Conservation (phyloP, 2,797 vertebrate genomes). For the Poecilia gillii region DNA sequence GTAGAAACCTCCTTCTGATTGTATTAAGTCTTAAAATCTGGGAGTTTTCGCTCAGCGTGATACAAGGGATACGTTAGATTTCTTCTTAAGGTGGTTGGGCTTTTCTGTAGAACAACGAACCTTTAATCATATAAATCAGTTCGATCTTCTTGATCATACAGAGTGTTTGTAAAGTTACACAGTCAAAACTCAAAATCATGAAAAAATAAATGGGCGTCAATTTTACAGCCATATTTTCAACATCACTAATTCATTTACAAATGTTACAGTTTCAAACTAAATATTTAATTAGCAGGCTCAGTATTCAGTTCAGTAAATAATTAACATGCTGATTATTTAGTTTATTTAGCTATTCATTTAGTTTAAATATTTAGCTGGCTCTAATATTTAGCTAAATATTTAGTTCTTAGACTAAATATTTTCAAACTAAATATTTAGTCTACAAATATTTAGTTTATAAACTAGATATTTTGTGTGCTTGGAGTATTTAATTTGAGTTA, state of each 20-base stretch:
- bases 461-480: background rate
- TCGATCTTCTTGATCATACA: background rate
- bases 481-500: background rate
- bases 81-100: slow-evolving; percentile 24
- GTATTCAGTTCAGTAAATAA: background rate
- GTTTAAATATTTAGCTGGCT: no score
- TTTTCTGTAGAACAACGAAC: background rate
- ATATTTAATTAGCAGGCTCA: background rate
- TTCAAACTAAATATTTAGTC: no score
- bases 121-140: background rate
- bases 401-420: background rate
- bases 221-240: background rate
- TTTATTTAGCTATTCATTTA: no score
- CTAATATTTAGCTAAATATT: no score
- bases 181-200: background rate
- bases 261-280: background rate
- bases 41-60: background rate
- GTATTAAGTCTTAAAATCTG: slow-evolving; percentile 59
- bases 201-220: background rate
- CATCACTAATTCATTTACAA: background rate
- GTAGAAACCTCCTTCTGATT: background rate
- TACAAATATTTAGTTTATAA: no score
- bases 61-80: slow-evolving; percentile 16
- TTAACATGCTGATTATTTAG: background rate
- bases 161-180: background rate